Conservation (phyloP, 2,113 vertebrate genomes). For the Pelecanoides urinatrix region DNA sequence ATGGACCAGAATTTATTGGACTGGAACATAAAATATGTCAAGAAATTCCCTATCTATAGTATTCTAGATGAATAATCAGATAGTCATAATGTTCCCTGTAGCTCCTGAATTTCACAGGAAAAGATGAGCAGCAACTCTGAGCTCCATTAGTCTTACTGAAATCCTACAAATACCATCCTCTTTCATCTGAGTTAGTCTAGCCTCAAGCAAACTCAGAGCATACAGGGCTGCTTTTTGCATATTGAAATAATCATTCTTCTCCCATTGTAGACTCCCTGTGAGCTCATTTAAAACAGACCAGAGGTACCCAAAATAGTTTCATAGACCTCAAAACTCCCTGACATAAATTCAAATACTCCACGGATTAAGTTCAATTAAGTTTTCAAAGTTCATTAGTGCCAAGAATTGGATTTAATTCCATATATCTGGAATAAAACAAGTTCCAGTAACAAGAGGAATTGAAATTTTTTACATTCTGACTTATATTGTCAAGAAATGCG, state of each 20-base stretch:
- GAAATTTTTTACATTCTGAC: slow-evolving; percentile 26
- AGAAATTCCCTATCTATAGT: not conserved
- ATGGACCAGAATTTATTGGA: not conserved
- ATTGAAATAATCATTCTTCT: not conserved
- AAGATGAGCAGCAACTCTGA: not conserved
- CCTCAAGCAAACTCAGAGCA: not conserved
- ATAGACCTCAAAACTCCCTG: not conserved
- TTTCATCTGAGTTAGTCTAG: not conserved
- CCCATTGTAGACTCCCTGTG: not conserved
- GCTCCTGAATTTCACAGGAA: not conserved
- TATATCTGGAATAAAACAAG: slow-evolving; percentile 14
- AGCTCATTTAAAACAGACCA: not conserved
- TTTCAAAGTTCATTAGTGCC: not conserved
- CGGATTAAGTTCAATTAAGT: not conserved
- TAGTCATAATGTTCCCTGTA: not conserved
- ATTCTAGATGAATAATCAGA: not conserved
- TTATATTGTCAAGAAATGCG: slow-evolving; percentile 31
- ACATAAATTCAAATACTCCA: slow-evolving; percentile 17
- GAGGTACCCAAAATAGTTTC: not conserved
- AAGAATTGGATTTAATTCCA: not conserved
- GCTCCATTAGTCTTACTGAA: not conserved
- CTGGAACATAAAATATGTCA: not conserved
- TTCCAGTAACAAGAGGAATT: slow-evolving; percentile 35
- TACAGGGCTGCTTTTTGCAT: not conserved
- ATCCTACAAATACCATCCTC: not conserved